phyloP scores from a whole-genome alignment of 2,888 invertebrate genomes.

The Tetragnatha montana region DNA sequence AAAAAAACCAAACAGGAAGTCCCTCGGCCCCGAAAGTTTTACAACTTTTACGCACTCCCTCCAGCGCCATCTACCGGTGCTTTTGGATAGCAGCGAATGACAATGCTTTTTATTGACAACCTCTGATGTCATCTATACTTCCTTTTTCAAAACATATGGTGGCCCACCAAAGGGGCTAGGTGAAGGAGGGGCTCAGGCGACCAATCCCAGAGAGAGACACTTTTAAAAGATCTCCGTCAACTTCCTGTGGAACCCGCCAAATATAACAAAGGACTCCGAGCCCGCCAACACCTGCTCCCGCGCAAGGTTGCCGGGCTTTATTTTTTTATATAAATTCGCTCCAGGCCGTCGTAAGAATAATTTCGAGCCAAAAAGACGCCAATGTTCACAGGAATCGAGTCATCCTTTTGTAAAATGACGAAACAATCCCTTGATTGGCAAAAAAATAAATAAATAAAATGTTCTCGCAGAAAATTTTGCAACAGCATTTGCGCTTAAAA shows the following conservation, averaged over 20 bases:
- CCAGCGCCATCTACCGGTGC: slow-evolving; percentile 55
- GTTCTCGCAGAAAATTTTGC: background rate
- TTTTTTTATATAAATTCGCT: slow-evolving; percentile 39
- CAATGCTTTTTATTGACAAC: slow-evolving; percentile 35
- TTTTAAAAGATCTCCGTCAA: slow-evolving; percentile 53
- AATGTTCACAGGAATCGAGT: background rate
- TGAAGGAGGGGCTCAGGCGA: slow-evolving; percentile 59
- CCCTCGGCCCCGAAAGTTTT: slow-evolving; percentile 34
- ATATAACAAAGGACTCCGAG: slow-evolving; percentile 57
- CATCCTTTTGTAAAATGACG: background rate
- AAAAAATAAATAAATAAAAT: background rate
- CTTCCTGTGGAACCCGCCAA: slow-evolving; percentile 69
- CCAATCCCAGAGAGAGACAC: slow-evolving; percentile 57
- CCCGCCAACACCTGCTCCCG: slow-evolving; percentile 71
- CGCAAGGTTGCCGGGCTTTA: slow-evolving; percentile 56
- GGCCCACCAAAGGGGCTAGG: slow-evolving; percentile 39
- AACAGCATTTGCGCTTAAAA: background rate
- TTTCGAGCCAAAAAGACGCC: slow-evolving; percentile 24
- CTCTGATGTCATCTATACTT: slow-evolving; percentile 69
- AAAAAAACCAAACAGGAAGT: slow-evolving; percentile 51
- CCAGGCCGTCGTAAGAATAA: slow-evolving; percentile 1
- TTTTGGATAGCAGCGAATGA: slow-evolving; percentile 24
- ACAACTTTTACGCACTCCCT: slow-evolving; percentile 24
- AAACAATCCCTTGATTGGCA: no score
- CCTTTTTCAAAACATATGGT: slow-evolving; percentile 61